These are phyloP conservation scores for Hozukius guyotensis DNA, from an alignment of 2,797 vertebrate genomes.

Conservation along the genomic window DNA sequence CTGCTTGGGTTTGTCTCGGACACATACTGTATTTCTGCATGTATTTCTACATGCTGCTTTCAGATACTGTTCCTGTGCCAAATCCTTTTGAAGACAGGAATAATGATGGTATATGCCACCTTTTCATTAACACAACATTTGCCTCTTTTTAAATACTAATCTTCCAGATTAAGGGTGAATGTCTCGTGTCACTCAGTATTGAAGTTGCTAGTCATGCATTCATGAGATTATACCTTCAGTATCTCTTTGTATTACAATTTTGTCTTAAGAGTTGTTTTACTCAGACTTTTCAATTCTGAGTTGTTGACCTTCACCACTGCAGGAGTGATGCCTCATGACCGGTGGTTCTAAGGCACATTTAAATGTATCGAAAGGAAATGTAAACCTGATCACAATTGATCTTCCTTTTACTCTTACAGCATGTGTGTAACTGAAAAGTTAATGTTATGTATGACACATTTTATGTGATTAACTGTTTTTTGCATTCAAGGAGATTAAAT, in stretches of 20 bases:
- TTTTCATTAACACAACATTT: slow-evolving; percentile 42
- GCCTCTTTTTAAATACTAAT: slow-evolving; percentile 42
- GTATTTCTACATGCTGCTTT: slow-evolving; percentile 56
- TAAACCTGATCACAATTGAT: slow-evolving; percentile 2
- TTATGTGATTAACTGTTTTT: slow-evolving; percentile 36
- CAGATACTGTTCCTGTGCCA: slow-evolving; percentile 50
- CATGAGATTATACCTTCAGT: slow-evolving; percentile 40
- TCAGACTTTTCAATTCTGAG: slow-evolving; percentile 8
- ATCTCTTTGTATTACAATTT: slow-evolving; percentile 46
- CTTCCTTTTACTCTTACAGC: slow-evolving; percentile 16
- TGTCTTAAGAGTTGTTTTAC: not conserved
- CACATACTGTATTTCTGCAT: slow-evolving; percentile 52
- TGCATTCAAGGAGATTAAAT: slow-evolving; percentile 47
- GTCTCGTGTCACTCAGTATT: slow-evolving; percentile 39
- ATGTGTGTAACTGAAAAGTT: slow-evolving; percentile 31
- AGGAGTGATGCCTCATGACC: not conserved
- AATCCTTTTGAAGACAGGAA: slow-evolving; percentile 22
- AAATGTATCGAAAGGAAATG: slow-evolving; percentile 25
- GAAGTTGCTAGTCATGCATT: slow-evolving; percentile 36
- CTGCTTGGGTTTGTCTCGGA: slow-evolving; percentile 22
- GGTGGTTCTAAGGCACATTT: slow-evolving; percentile 23
- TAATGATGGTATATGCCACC: not conserved
- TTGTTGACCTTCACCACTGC: not conserved
- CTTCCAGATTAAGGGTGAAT: slow-evolving; percentile 29
- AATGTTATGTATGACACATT: slow-evolving; percentile 15